Evolutionary conservation across 2,797 vertebrate genomes (phyloP).

Genomic region (Hyperoplus lanceolatus): DNA sequence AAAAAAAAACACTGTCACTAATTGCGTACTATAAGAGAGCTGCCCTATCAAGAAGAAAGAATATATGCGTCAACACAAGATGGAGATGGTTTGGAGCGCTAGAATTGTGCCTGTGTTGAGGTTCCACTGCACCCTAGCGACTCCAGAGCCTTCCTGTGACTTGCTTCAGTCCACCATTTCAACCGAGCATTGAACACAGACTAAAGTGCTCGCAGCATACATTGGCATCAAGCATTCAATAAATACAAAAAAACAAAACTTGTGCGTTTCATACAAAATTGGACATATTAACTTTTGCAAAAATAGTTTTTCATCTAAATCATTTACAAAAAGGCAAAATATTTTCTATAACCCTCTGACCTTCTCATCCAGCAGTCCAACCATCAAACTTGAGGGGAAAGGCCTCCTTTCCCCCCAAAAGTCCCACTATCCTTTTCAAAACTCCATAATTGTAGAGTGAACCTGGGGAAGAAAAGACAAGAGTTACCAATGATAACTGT

Average conservation of each 20-base stretch:
- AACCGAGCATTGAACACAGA: constrained; percentile 57
- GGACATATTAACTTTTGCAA: constrained; percentile 72
- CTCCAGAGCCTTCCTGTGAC: constrained; percentile 71
- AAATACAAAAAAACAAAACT: constrained; percentile 69
- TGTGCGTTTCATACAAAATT: constrained; percentile 73
- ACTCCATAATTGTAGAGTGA: constrained; percentile 97
- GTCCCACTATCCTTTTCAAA: constrained; percentile 83
- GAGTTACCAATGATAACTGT: not conserved
- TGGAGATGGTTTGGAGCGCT: constrained; percentile 78
- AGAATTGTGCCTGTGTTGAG: constrained; percentile 90
- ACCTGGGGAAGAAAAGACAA: constrained; percentile 79
- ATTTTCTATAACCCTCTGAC: constrained; percentile 77
- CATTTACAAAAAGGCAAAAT: constrained; percentile 83
- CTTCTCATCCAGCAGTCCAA: constrained; percentile 81
- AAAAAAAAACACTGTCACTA: constrained; percentile 31
- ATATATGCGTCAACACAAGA: constrained; percentile 26
- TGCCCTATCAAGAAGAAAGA: constrained; percentile 36
- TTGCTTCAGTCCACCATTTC: constrained; percentile 84
- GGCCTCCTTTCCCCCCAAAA: constrained; percentile 87
- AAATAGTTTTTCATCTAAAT: constrained; percentile 82
- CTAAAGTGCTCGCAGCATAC: constrained; percentile 63
- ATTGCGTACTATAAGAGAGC: constrained; percentile 14
- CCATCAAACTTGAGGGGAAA: constrained; percentile 89
- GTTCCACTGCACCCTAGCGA: constrained; percentile 90
- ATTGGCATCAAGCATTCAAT: constrained; percentile 83